A percentile compares a stretch with the other conserved stretches of the same genome.
Evolutionary conservation across 2,888 invertebrate genomes (phyloP).

Genomic region (Bimastos eiseni): DNA sequence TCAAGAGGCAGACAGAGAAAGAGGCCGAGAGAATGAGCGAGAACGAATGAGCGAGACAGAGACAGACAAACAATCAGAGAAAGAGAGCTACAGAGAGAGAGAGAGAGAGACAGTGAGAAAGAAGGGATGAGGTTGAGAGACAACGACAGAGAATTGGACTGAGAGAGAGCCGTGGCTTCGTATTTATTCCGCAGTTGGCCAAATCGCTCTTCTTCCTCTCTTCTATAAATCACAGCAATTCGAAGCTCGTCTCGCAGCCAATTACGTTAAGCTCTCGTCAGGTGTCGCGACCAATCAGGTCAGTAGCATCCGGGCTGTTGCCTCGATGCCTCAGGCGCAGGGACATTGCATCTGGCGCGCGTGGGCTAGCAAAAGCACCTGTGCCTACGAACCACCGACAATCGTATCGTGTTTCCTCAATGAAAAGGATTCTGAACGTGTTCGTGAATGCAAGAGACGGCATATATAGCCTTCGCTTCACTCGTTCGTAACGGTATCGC

Average conservation of each 20-base stretch:
- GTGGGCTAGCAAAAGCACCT: conserved; percentile 5
- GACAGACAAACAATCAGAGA: neutral
- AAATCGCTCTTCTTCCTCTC: neutral
- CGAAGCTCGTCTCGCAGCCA: neutral
- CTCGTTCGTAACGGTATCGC: neutral
- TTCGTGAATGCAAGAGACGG: neutral
- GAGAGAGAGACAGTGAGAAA: neutral
- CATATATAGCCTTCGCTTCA: neutral
- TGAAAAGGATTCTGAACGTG: conserved; percentile 13
- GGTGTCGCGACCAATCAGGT: conserved; percentile 13
- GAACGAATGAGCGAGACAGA: neutral
- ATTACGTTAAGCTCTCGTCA: neutral
- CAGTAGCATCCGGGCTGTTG: neutral
- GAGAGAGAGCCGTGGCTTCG: neutral
- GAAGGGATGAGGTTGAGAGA: neutral
- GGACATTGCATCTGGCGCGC: conserved; percentile 6
- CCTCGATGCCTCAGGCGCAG: neutral
- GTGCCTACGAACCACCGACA: neutral
- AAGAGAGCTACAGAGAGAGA: neutral
- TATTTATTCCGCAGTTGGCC: conserved; percentile 1
- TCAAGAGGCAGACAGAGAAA: neutral
- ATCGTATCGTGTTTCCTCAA: neutral
- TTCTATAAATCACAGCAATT: neutral
- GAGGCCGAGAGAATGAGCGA: neutral
- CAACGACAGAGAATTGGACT: too few species aligned